Percentiles rank a stretch among this genome's conserved stretches.
Evolutionary conservation across 2,797 vertebrate genomes (phyloP).

Genomic region (Pithecia hirsuta): DNA sequence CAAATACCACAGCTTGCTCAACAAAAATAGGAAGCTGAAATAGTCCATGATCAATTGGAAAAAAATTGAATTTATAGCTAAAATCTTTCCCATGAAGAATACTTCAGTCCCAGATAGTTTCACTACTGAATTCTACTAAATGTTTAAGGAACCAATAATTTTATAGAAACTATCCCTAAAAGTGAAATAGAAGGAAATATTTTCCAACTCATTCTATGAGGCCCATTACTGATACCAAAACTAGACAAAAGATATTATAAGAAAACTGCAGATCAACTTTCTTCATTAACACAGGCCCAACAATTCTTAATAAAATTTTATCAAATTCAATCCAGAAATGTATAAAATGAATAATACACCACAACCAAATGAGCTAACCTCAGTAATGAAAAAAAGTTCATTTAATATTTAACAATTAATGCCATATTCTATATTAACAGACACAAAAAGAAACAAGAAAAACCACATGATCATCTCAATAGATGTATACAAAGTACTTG

Average conservation of each 20-base stretch:
- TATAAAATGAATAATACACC: not conserved
- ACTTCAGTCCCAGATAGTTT: not conserved
- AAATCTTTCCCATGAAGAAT: not conserved
- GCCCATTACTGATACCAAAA: not conserved
- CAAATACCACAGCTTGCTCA: not conserved
- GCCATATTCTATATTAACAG: not conserved
- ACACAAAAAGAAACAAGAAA: not conserved
- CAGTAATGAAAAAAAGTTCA: not conserved
- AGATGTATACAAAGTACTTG: not conserved
- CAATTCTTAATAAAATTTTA: not conserved
- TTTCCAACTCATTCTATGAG: not conserved
- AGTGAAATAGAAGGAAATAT: not conserved
- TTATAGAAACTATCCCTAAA: not conserved
- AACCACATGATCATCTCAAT: not conserved
- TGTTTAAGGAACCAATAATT: not conserved
- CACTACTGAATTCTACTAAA: not conserved
- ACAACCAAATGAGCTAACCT: not conserved
- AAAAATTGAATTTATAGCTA: not conserved
- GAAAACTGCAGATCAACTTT: not conserved
- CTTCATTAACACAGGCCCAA: not conserved
- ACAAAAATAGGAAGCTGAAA: not conserved
- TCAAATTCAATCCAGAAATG: not conserved
- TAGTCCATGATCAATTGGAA: not conserved
- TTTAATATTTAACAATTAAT: not conserved
- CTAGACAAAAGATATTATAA: not conserved